Evolutionary conservation across 2,797 vertebrate genomes (phyloP), one percentile per base, ranked within the genome.

Genomic region (Xenops minutus): DNA sequence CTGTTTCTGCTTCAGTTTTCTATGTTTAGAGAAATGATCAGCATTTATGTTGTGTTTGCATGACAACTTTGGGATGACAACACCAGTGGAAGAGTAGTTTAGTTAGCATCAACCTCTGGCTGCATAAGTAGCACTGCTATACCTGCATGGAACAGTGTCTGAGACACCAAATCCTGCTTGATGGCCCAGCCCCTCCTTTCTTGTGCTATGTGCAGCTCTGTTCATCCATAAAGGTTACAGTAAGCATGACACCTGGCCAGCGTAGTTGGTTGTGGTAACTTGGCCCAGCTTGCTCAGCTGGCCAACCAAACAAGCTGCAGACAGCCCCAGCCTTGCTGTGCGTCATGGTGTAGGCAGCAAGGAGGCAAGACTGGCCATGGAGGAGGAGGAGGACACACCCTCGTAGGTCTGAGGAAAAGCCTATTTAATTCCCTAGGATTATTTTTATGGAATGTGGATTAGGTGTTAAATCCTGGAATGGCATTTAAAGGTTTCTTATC

Each of bases 371-470:
- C 55, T 62, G 43, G 58, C 89, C 9, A 3, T 7, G 44, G 88
- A 84, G 27, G n/a, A 49, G 34, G 69, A 71, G 41, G 69, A 71
- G 49, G 85, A 67, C 85, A 90, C 91, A 62, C 79, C 76, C 77
- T 76, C 56, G 59, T 6, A 72, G 79, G 64, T 62, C 87, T 96
- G 73, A 90, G 95, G 77, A 56, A 89, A 94, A 82, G 71, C 44
- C 77, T 82, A 21, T 76, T 94, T 85, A 93, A 89, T 86, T 76
- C 23, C 52, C 52, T 73, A 14, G 85, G 92, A 86, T 67, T 82
- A 76, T 84, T 95, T 92, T 91, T 61, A 67, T 94, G 91, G 83
- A 86, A 92, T 82, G 88, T 76, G 52, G 73, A 84, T 89, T 91
- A 91, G 78, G 27, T 91, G 48, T 48, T 81, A 85, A 94, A 84